Base-by-base conservation (phyloP, 2,888 invertebrate species). In the Xestia ashworthii region DNA sequence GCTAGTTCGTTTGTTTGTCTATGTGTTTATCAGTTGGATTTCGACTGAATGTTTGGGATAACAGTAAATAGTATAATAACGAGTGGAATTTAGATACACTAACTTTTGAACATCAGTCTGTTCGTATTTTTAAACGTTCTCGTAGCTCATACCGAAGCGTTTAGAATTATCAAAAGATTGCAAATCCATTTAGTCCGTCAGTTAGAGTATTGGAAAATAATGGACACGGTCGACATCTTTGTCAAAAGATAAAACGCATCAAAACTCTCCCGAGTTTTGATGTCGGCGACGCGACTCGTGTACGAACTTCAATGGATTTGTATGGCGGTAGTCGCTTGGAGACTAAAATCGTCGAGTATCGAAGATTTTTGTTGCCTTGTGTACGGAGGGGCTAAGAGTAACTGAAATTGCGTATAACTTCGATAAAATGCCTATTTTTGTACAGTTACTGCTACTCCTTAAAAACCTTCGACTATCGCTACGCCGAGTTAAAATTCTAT, bases 401-500 rank as follows among this genome's bases (percentile, higher is more conserved):
- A n/a, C n/a, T n/a, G 19, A 71, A 46, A 55, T 32, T n/a, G 32
- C 44, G 1, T 55, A 19, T 16, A 41, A 55, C 55, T 55, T 11
- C 19, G n/a, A 55, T 55, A 55, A 19, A 50, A n/a, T 22, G 19
- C 5, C 25, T 44, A 44, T 6, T 65, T 48, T 32, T 67, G 12
- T 38, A 48, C 22, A 8, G 11, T 32, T 55, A 50, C 14, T 55
- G 53, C 5, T 70, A 66, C 32, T 84, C 69, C 65, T 66, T 81
- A 38, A 64, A 83, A 83, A 48, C 38, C 5, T 22, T 65, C 25
- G 5, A 41, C 25, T 83, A 83, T 83, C 79, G 84, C 68, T 81
- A 78, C 71, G 84, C 50, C 12, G 32, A 64, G 64, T 81, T 81
- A 78, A 83, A 78, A 81, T 83, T 78, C 71, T 78, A 58, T 25